Percentiles rank a stretch among this genome's conserved stretches.
Conservation (phyloP, 2,113 vertebrate genomes). For the Cebidichthys violaceus region DNA sequence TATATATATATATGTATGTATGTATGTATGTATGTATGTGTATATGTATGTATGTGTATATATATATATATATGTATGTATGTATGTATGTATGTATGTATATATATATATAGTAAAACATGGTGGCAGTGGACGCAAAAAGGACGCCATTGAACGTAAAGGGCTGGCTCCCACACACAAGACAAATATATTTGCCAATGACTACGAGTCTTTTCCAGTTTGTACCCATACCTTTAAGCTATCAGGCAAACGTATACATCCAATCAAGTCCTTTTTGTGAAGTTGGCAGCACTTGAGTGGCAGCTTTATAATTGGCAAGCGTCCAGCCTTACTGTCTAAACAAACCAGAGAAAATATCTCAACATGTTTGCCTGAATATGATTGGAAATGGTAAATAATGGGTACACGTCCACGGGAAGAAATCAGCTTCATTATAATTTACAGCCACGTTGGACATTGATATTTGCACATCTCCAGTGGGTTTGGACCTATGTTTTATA, state of each 20-base stretch:
- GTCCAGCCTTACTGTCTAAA: constrained; percentile 40
- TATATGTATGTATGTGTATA: too few relatives aligned
- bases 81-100: too few relatives aligned
- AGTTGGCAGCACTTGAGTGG: constrained; percentile 35
- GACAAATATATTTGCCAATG: not conserved
- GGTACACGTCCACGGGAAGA: constrained; percentile 14
- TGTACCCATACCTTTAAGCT: not conserved
- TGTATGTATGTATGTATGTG: too few relatives aligned
- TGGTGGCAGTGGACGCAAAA: not conserved
- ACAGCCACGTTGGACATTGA: constrained; percentile 30
- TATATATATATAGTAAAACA: too few relatives aligned
- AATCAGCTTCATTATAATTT: constrained; percentile 13
- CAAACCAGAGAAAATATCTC: constrained; percentile 40
- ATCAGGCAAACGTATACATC: constrained; percentile 3
- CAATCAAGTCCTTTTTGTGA: constrained; percentile 26
- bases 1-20: too few relatives aligned
- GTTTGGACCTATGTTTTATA: not conserved
- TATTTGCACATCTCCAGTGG: constrained; percentile 28
- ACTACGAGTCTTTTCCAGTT: not conserved
- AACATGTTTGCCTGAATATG: constrained; percentile 24
- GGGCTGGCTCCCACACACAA: not conserved
- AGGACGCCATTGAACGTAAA: not conserved
- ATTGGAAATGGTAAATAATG: constrained; percentile 31
- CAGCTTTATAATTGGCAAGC: constrained; percentile 52
- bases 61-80: too few relatives aligned